Conservation (phyloP, 2,797 vertebrate species). For the Sphenodon punctatus region DNA sequence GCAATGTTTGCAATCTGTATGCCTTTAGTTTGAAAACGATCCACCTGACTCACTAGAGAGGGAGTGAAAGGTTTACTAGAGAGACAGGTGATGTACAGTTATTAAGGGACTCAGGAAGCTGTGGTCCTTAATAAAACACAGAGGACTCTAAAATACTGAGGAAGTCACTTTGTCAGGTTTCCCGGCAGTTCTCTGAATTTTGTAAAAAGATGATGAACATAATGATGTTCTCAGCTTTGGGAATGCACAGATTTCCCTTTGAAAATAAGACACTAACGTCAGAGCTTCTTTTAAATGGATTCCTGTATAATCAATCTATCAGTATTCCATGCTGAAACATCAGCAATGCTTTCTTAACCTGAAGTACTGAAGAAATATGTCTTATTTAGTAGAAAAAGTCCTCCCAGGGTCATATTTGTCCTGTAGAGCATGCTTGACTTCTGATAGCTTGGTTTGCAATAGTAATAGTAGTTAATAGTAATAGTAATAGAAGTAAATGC, state of each 20-base stretch:
- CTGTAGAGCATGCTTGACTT: neutral
- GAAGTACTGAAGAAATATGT: neutral
- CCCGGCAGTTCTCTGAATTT: neutral
- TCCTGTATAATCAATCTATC: neutral
- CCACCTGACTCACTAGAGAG: neutral
- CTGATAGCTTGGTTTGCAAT: neutral
- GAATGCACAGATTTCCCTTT: neutral
- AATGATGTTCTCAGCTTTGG: neutral
- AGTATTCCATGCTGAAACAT: neutral
- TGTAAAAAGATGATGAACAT: neutral
- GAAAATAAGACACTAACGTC: neutral
- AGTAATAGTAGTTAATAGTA: no score
- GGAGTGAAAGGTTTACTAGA: neutral
- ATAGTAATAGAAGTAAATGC: neutral
- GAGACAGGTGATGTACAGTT: neutral
- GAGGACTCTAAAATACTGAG: neutral
- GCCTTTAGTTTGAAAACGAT: neutral
- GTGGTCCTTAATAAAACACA: neutral
- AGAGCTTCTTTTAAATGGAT: neutral
- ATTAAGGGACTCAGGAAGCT: neutral
- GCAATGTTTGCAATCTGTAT: neutral
- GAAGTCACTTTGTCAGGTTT: neutral
- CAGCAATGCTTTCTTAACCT: neutral
- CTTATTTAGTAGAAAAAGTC: neutral
- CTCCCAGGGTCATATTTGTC: neutral